A percentile compares a stretch with the other conserved stretches of the same genome.
Conservation (phyloP, 1,140 invertebrate genomes). For the Diuraphis noxia region DNA sequence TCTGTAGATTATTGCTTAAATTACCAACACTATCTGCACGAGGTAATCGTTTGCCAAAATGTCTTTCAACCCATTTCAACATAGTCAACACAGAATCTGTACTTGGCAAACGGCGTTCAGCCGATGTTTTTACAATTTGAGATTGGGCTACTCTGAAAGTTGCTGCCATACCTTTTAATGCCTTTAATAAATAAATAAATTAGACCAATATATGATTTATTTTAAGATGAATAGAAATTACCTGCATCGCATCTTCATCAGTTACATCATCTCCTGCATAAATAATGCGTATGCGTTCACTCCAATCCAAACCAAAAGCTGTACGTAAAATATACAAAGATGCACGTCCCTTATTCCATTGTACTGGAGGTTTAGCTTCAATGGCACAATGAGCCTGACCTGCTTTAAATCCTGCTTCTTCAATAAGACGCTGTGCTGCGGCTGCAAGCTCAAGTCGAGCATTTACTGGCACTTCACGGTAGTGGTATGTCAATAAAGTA, state of each 20-base stretch:
- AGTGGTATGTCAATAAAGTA: conserved; percentile 84
- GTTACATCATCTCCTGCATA: conserved; percentile 88
- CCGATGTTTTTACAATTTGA: conserved; percentile 81
- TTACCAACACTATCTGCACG: conserved; percentile 59
- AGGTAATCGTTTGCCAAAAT: conserved; percentile 75
- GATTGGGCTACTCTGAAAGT: conserved; percentile 86
- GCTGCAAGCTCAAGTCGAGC: conserved; percentile 69
- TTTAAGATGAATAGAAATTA: conserved; percentile 61
- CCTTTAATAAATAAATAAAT: conserved; percentile 61
- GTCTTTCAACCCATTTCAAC: conserved; percentile 86
- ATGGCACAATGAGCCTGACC: conserved; percentile 80
- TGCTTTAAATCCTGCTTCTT: conserved; percentile 75
- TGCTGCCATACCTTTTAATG: conserved; percentile 85
- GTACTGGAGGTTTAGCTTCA: conserved; percentile 84
- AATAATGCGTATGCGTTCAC: conserved; percentile 85
- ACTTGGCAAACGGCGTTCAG: conserved; percentile 80
- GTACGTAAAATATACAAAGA: conserved; percentile 87
- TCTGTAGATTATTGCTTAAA: conserved; percentile 45
- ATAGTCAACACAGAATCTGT: conserved; percentile 86
- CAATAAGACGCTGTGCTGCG: conserved; percentile 73
- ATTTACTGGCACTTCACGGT: conserved; percentile 76
- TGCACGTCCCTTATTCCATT: conserved; percentile 89
- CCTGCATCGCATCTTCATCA: conserved; percentile 89
- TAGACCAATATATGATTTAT: background rate
- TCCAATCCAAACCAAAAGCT: conserved; percentile 88